Base-by-base conservation (phyloP, 2,113 vertebrate genomes). In the Serilophus lunatus region DNA sequence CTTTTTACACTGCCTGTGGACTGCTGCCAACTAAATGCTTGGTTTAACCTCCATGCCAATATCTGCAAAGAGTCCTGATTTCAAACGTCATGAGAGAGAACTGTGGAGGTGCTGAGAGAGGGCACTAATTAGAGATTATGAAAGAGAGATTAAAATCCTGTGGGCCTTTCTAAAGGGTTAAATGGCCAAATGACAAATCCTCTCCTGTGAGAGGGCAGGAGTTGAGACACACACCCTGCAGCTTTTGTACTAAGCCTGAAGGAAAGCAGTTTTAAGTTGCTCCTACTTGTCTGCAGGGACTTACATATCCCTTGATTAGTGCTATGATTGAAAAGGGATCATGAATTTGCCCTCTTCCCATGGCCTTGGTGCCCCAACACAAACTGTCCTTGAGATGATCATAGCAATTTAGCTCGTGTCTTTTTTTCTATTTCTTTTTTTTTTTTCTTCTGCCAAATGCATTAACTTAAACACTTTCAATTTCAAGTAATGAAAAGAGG, bases 111-210 rank as follows among this genome's bases (percentile, higher is more conserved):
- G 90, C 66, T 36, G 63, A 45, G 84, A 92, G 63, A 92, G 80
- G 69, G 93, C 74, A 91, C 88, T 94, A 94, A 92, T 96, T 94
- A 96, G 94, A 83, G 88, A 86, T 86, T 91, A 86, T 79, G 69
- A 95, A 76, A 96, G 90, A 90, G 85, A 95, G 72, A 91, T 93
- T 92, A 87, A 88, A 89, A 57, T 92, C 83, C 91, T 75, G 64
- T 64, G 83, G 49, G 69, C 36, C 61, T 91, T 92, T 84, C 89
- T 92, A 82, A 85, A 89, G 49, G 53, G 86, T 57, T 86, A 18
- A 82, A 49, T 53, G 61, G 70, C 40, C 74, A 91, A 75, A 65
- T 60, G 83, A n/a, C 57, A 77, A 25, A 22, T 44, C 18, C 69
- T 79, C 53, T 95, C 22, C 45, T 84, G 69, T 53, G 61, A 65